A percentile compares a stretch with the other conserved stretches of the same genome.
These are phyloP conservation scores for Procapra przewalskii DNA, from an alignment of 2,113 vertebrate species.

Conservation along the genomic window DNA sequence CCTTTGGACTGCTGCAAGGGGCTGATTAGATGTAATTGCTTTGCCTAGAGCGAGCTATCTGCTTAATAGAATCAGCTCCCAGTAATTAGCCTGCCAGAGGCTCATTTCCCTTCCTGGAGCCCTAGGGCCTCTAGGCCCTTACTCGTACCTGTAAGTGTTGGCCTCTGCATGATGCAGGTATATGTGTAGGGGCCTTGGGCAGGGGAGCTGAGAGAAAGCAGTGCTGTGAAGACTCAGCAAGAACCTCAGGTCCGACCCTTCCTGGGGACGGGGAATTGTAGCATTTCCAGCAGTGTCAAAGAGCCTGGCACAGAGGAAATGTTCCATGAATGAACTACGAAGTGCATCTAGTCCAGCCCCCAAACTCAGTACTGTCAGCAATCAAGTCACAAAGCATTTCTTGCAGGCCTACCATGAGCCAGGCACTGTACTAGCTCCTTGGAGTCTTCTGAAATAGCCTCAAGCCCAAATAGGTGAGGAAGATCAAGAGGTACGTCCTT, in stretches of 20 bases:
- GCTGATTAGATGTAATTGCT: conserved; percentile 74
- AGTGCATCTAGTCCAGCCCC: not conserved
- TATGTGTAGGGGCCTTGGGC: not conserved
- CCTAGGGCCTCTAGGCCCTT: not conserved
- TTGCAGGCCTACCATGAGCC: not conserved
- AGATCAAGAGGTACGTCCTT: not conserved
- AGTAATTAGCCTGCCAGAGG: conserved; percentile 69
- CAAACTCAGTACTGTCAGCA: not conserved
- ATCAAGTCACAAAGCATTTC: not conserved
- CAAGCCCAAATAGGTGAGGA: not conserved
- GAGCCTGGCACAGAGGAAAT: not conserved
- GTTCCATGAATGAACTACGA: not conserved
- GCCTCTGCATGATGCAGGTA: not conserved
- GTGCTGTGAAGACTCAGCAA: not conserved
- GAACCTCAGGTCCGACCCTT: not conserved
- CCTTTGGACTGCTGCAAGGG: conserved; percentile 62
- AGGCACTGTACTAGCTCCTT: not conserved
- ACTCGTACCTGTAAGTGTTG: not conserved
- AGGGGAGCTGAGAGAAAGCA: not conserved
- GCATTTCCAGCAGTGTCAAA: not conserved
- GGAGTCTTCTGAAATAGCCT: not conserved
- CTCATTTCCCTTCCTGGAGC: conserved; percentile 55
- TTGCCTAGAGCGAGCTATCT: conserved; percentile 71
- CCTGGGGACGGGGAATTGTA: not conserved
- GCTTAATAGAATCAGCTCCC: conserved; percentile 72